Evolutionary conservation across 2,888 invertebrate species (phyloP).

Genomic region (Eupithecia centaureata): DNA sequence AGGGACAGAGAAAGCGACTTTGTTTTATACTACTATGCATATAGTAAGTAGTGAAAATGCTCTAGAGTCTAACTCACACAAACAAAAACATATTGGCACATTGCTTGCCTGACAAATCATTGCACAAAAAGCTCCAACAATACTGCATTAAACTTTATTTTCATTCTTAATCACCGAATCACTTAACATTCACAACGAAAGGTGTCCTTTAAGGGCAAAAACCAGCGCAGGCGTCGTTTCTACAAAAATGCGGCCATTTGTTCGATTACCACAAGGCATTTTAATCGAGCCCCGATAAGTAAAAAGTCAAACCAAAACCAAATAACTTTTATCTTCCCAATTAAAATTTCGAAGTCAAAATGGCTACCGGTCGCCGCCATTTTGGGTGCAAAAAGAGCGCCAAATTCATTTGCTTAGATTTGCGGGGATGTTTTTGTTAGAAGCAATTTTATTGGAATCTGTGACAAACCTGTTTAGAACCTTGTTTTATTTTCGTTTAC

Average conservation of each 20-base stretch:
- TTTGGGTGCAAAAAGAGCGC: conserved; percentile 60
- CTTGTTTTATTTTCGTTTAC: background rate
- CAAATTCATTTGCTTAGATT: conserved; percentile 37
- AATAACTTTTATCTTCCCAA: conserved; percentile 74
- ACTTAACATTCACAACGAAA: conserved; percentile 57
- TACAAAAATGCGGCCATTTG: conserved; percentile 46
- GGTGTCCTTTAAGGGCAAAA: conserved; percentile 57
- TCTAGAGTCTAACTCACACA: no score
- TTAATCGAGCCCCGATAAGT: conserved; percentile 53
- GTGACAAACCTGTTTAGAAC: background rate
- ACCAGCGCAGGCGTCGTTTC: conserved; percentile 42
- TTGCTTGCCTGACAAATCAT: conserved; percentile 5
- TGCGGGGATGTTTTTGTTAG: conserved; percentile 7
- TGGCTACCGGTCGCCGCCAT: conserved; percentile 76
- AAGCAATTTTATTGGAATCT: conserved; percentile 2
- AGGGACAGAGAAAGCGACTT: no score
- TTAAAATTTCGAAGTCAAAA: conserved; percentile 79
- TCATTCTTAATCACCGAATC: conserved; percentile 7
- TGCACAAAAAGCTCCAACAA: background rate
- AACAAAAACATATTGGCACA: no score
- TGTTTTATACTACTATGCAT: no score
- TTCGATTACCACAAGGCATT: conserved; percentile 52
- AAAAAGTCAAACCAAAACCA: conserved; percentile 58
- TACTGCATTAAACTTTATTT: conserved; percentile 2
- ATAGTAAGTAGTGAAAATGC: no score